A percentile compares a stretch with the other conserved stretches of the same genome.
Evolutionary conservation across 2,888 invertebrate genomes (phyloP).

Genomic region (Nudaria mundana): DNA sequence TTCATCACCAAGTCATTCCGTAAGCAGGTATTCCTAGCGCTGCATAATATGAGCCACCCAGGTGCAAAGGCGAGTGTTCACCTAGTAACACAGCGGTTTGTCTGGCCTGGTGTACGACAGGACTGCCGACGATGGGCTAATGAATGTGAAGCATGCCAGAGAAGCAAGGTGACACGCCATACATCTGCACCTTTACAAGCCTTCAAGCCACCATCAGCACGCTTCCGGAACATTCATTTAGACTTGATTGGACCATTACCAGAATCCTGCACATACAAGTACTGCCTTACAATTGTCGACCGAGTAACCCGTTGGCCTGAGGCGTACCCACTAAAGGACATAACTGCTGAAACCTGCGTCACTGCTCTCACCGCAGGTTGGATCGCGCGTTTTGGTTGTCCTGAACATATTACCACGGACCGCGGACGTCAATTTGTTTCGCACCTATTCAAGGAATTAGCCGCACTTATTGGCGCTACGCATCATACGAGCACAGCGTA

Average conservation of each 20-base stretch:
- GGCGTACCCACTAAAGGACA: conserved; percentile 41
- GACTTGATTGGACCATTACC: conserved; percentile 33
- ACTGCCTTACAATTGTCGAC: conserved; percentile 32
- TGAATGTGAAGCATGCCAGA: conserved; percentile 42
- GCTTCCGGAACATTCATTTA: conserved; percentile 41
- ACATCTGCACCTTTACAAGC: background rate
- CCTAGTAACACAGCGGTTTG: conserved; percentile 40
- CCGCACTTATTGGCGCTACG: background rate
- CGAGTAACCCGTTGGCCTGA: conserved; percentile 51
- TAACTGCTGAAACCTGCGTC: conserved; percentile 46
- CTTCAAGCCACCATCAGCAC: conserved; percentile 14
- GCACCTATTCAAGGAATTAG: background rate
- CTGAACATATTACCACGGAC: background rate
- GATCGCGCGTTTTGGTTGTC: background rate
- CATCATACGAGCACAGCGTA: too few relatives aligned
- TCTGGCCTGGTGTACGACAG: conserved; percentile 47
- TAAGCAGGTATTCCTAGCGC: background rate
- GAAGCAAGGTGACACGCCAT: conserved; percentile 38
- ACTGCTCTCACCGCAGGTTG: conserved; percentile 43
- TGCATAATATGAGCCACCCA: conserved; percentile 7
- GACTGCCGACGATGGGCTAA: conserved; percentile 43
- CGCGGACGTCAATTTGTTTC: background rate
- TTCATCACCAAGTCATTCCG: background rate
- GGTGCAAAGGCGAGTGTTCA: conserved; percentile 5
- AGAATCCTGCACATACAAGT: conserved; percentile 15